Evolutionary conservation across 2,113 vertebrate species (phyloP).

Genomic region (Pavo muticus): DNA sequence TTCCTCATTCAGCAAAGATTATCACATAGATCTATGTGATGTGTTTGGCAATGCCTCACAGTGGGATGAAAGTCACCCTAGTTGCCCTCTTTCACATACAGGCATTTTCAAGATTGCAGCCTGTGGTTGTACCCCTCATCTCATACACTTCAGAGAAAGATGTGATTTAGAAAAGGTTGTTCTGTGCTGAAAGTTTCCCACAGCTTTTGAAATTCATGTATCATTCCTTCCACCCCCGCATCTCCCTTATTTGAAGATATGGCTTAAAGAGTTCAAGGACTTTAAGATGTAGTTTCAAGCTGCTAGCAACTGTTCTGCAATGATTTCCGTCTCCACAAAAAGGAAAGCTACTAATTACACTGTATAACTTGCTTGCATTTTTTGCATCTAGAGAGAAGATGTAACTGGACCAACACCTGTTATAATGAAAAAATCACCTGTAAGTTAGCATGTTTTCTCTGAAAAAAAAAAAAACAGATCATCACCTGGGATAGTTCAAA

Average conservation of each 20-base stretch:
- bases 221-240: not conserved
- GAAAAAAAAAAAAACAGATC: not conserved
- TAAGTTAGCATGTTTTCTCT: not conserved
- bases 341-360: not conserved
- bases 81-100: not conserved
- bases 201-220: not conserved
- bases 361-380: not conserved
- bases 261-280: not conserved
- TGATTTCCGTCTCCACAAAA: not conserved
- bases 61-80: not conserved
- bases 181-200: not conserved
- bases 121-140: not conserved
- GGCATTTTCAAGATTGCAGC: not conserved
- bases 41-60: rapidly evolving
- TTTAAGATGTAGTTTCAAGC: not conserved
- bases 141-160: not conserved
- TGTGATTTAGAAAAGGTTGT: not conserved
- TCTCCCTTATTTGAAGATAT: not conserved
- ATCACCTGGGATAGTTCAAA: not conserved
- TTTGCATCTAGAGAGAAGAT: not conserved
- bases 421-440: not conserved
- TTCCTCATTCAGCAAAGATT: not conserved
- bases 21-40: rapidly evolving
- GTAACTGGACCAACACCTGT: not conserved
- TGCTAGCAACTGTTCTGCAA: not conserved